These are phyloP conservation scores for Acrocephalus scirpaceus DNA, from an alignment of 2,797 vertebrate species.

Conservation along the genomic window DNA sequence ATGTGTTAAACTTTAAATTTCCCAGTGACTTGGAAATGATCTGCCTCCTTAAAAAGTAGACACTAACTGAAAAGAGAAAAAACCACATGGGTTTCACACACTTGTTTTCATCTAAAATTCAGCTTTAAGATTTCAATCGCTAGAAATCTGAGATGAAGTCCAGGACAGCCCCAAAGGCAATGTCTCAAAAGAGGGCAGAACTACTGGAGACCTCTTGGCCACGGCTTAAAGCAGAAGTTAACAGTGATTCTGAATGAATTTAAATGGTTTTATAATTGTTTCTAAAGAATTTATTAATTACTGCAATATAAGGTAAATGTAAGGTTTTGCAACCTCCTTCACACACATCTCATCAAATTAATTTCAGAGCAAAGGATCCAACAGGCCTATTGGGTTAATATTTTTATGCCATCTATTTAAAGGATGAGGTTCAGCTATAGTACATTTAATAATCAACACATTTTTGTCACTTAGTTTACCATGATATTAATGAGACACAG, in stretches of 20 bases:
- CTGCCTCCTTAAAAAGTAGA: not conserved
- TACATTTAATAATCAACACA: not conserved
- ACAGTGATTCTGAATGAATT: not conserved
- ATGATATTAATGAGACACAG: not conserved
- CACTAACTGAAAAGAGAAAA: not conserved
- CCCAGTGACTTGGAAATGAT: not conserved
- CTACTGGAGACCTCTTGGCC: not conserved
- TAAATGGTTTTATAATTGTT: not conserved
- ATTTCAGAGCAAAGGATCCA: not conserved
- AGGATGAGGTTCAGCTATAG: not conserved
- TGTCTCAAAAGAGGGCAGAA: not conserved
- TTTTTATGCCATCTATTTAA: not conserved
- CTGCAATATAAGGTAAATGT: not conserved
- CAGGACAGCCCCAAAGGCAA: not conserved
- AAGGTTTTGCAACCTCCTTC: not conserved
- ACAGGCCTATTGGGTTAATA: not conserved
- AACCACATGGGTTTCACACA: not conserved
- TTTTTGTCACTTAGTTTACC: not conserved
- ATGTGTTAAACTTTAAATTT: not conserved
- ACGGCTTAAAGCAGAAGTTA: not conserved
- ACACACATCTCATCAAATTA: not conserved
- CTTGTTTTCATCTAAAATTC: not conserved
- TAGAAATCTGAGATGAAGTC: not conserved
- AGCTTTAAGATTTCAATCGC: accelerated
- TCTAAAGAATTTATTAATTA: not conserved